Evolutionary conservation across 2,888 invertebrate species (phyloP), one percentile per base, ranked within the genome.

Genomic region (Coelinius sp.): DNA sequence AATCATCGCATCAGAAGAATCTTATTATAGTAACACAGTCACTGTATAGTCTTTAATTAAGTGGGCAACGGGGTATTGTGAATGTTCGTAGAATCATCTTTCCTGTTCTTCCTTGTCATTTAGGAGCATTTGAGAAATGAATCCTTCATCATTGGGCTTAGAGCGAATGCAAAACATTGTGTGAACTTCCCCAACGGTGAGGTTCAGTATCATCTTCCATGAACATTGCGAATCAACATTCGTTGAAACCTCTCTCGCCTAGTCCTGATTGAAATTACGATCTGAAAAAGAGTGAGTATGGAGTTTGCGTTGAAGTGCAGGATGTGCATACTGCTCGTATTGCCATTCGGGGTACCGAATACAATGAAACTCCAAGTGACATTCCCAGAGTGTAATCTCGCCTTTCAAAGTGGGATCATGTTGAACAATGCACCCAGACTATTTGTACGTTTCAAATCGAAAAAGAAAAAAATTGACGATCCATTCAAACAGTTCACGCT

Each of bases 351-450:
- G 8, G 22, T n/a, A 41, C 25, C 14, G 53, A 70, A 44, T 41
- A 70, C 52, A 70, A 70, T 70, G 70, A 64, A 38, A 64, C 25
- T 52, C 41, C 70, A 64, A 70, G 64, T 70, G 70, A 65, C 53
- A 70, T 70, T 65, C 27, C 41, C 49, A 44, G n/a, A 70, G 70
- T 70, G 38, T 70, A 70, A 70, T 70, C 70, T 65, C 35, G 35
- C 41, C 64, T 64, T 70, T 65, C 31, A 70, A 53, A 65, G 70
- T 70, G 64, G 31, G 65, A 64, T 53, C 64, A 65, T 53, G 27
- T 25, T 22, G 68, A 68, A 68, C 68, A 68, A 68, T 68, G 59
- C 64, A 44, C 24, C 49, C 65, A 53, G 65, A 70, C 59, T 66
- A 71, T 66, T 71, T 66, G 44, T 35, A 66, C 70, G 46, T 59